Conservation (phyloP, 2,888 invertebrate species). For the Eretmocerus hayati region DNA sequence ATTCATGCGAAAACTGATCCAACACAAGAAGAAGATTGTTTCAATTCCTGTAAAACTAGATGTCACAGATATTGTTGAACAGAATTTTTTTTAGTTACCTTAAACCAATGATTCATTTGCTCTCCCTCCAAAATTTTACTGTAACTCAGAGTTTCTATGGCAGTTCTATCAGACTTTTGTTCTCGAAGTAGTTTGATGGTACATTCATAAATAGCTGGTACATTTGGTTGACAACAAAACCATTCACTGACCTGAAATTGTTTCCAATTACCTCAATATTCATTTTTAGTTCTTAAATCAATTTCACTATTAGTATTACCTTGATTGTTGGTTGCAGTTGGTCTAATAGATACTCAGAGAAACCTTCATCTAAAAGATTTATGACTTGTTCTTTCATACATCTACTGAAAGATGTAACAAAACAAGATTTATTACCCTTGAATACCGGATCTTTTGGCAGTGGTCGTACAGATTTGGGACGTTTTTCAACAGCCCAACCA, state of each 20-base stretch:
- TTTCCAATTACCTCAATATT: background rate
- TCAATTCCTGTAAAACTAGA: background rate
- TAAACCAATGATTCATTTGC: constrained; percentile 36
- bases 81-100: constrained; percentile 22
- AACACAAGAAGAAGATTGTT: too few relatives aligned
- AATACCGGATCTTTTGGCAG: constrained; percentile 49
- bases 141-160: constrained; percentile 26
- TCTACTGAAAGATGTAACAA: constrained; percentile 50
- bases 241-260: constrained; percentile 37
- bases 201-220: constrained; percentile 34
- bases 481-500: constrained; percentile 12
- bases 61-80: background rate
- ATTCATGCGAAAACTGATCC: constrained; percentile 49
- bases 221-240: constrained; percentile 35
- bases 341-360: constrained; percentile 46
- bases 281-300: background rate
- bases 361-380: constrained; percentile 43
- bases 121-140: constrained; percentile 25
- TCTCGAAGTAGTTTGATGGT: constrained; percentile 16
- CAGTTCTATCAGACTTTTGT: constrained; percentile 30
- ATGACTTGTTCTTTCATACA: constrained; percentile 50
- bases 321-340: constrained; percentile 50
- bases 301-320: constrained; percentile 27
- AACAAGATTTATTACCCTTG: constrained; percentile 40
- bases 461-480: constrained; percentile 41